phyloP scores from a whole-genome alignment of 1,140 invertebrate genomes.

The Cyphomyrmex costatus region DNA sequence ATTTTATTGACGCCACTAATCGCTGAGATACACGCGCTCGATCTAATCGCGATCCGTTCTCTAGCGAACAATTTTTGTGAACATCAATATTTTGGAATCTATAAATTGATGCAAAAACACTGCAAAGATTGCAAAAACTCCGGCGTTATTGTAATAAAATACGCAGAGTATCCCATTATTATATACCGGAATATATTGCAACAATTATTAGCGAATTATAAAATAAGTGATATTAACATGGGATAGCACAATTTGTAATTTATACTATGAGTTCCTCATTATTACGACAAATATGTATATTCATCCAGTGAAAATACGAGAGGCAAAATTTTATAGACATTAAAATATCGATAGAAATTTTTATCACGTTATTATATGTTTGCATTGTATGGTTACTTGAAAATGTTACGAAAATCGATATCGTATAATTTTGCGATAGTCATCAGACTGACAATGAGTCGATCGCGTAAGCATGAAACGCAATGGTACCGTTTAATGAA shows the following conservation, averaged over 20 bases:
- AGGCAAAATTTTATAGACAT: neutral
- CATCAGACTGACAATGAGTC: neutral
- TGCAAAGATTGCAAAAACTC: neutral
- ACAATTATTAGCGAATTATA: conserved; percentile 28
- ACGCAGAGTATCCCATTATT: neutral
- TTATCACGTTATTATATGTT: neutral
- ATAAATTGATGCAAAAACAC: neutral
- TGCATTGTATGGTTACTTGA: neutral
- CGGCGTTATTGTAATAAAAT: conserved; percentile 2
- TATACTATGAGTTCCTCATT: conserved; percentile 27
- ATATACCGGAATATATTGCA: neutral
- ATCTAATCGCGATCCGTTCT: conserved; percentile 23
- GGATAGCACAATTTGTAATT: conserved; percentile 36
- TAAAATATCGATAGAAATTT: conserved; percentile 10
- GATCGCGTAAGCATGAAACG: conserved; percentile 2
- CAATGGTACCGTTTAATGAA: conserved; percentile 18
- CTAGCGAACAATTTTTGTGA: neutral
- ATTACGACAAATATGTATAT: conserved; percentile 2
- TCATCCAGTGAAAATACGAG: neutral
- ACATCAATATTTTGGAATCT: conserved; percentile 11
- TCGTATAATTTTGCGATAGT: neutral
- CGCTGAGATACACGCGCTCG: neutral
- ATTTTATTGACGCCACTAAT: conserved; percentile 39
- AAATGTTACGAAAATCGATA: conserved; percentile 6
- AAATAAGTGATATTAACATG: conserved; percentile 27